Conservation (phyloP, 2,113 vertebrate species). For the Gobius niger region DNA sequence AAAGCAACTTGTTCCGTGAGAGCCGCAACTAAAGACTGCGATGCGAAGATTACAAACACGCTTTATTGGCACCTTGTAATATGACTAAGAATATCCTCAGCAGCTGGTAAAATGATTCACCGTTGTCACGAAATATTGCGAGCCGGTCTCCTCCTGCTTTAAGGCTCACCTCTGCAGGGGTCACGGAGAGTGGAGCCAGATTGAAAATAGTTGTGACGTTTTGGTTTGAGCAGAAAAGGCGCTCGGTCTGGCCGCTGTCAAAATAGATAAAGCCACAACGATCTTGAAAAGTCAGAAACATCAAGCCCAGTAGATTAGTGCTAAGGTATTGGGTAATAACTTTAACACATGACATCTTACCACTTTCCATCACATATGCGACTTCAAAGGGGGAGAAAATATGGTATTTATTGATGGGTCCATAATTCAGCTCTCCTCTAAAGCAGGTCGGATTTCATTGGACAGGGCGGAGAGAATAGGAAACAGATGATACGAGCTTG, state of each 20-base stretch:
- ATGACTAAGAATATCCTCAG: slow-evolving; percentile 70
- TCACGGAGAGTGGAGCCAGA: slow-evolving; percentile 45
- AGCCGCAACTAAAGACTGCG: slow-evolving; percentile 65
- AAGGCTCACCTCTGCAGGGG: slow-evolving; percentile 24
- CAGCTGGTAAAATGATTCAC: slow-evolving; percentile 68
- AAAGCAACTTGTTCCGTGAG: slow-evolving; percentile 68
- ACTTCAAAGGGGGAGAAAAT: slow-evolving; percentile 76
- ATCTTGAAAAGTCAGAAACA: slow-evolving; percentile 56
- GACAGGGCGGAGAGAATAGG: slow-evolving; percentile 73
- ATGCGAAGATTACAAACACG: slow-evolving; percentile 68
- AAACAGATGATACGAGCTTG: slow-evolving; percentile 76
- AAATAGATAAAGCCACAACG: slow-evolving; percentile 71
- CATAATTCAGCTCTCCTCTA: slow-evolving; percentile 77
- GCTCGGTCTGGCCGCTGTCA: slow-evolving; percentile 63
- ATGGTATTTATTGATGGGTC: slow-evolving; percentile 78
- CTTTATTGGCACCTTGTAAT: slow-evolving; percentile 70
- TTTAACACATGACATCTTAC: slow-evolving; percentile 78
- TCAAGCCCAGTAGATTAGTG: slow-evolving; percentile 68
- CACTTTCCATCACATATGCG: slow-evolving; percentile 72
- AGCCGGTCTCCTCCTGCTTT: slow-evolving; percentile 21
- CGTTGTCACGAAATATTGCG: slow-evolving; percentile 58
- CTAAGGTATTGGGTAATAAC: slow-evolving; percentile 76
- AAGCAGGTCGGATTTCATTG: slow-evolving; percentile 79
- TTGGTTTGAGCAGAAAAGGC: slow-evolving; percentile 41
- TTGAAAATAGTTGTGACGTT: slow-evolving; percentile 59